Conservation (phyloP, 2,888 invertebrate genomes). For the Hypomecis punctinalis region DNA sequence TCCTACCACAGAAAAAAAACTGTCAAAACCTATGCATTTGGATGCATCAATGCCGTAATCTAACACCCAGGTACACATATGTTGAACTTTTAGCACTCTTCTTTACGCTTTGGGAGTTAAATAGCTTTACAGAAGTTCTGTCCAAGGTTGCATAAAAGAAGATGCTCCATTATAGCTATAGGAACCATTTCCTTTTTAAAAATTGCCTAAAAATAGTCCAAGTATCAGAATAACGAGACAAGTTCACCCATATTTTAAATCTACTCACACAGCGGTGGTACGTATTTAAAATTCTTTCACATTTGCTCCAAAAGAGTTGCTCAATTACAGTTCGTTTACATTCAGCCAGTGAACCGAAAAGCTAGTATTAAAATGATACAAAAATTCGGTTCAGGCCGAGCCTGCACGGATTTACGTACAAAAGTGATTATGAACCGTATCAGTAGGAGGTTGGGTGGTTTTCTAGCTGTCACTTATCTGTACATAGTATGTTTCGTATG, state of each 20-base stretch:
- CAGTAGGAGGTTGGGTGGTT: conserved; percentile 33
- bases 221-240: no score
- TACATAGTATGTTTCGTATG: conserved; percentile 45
- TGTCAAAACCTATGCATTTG: no score
- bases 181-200: no score
- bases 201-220: no score
- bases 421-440: conserved; percentile 26
- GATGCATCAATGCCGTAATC: no score
- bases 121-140: no score
- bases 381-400: conserved; percentile 44
- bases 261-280: conserved; percentile 10
- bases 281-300: conserved; percentile 37
- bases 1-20: no score
- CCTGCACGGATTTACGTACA: conserved; percentile 22
- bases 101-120: no score
- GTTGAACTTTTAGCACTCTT: no score
- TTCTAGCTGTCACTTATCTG: conserved; percentile 33
- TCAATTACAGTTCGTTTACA: conserved; percentile 53
- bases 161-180: no score
- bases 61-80: no score
- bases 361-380: conserved; percentile 52
- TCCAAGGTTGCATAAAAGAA: no score
- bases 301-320: conserved; percentile 43
- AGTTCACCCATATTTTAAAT: conserved; percentile 10
- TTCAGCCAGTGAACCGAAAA: conserved; percentile 52